phyloP scores from a whole-genome alignment of 2,797 vertebrate genomes.

The Phoxinus dragarum region DNA sequence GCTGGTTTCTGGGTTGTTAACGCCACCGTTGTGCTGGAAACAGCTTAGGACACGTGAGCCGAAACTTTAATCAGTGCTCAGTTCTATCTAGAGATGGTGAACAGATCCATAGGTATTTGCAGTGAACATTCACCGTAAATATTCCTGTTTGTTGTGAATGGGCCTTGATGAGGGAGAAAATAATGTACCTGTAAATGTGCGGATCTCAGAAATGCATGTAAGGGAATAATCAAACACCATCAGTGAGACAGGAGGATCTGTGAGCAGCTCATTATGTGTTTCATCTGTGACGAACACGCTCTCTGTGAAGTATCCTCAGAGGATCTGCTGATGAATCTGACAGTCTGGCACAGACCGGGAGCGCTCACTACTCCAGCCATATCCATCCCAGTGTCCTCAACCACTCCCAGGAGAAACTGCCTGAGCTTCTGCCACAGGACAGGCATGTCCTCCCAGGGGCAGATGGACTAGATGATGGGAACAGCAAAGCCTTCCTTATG shows the following conservation, averaged over 20 bases:
- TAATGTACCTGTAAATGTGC: not conserved
- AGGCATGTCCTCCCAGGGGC: conserved; percentile 39
- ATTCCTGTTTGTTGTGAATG: not conserved
- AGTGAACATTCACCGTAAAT: not conserved
- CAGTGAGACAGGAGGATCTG: not conserved
- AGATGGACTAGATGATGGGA: conserved; percentile 30
- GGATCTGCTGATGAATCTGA: conserved; percentile 28
- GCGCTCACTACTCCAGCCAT: conserved; percentile 19
- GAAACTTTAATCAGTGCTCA: not conserved
- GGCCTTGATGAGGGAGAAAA: not conserved
- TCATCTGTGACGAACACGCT: conserved; percentile 39
- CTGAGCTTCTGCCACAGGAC: conserved; percentile 45
- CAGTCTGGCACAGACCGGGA: not conserved
- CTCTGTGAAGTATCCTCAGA: conserved; percentile 40
- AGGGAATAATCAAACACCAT: not conserved
- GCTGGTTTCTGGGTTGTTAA: not conserved
- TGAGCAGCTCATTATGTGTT: conserved; percentile 31
- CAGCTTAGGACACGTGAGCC: not conserved
- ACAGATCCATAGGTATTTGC: not conserved
- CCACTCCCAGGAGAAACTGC: conserved; percentile 22
- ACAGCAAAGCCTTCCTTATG: conserved; percentile 43
- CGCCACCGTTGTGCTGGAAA: not conserved
- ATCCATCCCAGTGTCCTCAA: conserved; percentile 36
- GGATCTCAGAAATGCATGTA: not conserved
- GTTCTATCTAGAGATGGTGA: not conserved